phyloP scores from a whole-genome alignment of 2,888 invertebrate species.

The Ephialtes manifestator region DNA sequence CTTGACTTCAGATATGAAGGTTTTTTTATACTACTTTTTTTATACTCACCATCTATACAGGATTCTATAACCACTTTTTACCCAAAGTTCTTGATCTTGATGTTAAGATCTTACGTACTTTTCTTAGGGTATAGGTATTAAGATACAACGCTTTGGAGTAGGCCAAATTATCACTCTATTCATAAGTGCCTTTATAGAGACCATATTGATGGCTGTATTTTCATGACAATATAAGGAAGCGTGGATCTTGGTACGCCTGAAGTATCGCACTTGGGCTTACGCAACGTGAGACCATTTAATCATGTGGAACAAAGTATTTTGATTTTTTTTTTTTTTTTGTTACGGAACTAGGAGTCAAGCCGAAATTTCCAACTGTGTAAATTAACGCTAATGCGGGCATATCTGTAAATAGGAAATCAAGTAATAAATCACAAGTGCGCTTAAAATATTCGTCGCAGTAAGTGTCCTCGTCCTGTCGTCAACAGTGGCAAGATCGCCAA shows the following conservation, averaged over 20 bases:
- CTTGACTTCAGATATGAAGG: neutral
- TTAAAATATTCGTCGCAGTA: slow-evolving; percentile 32
- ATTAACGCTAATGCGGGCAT: neutral
- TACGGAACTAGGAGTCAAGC: neutral
- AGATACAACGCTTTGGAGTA: slow-evolving; percentile 5
- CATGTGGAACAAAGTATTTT: slow-evolving; percentile 5
- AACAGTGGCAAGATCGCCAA: slow-evolving; percentile 4
- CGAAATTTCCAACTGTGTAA: neutral
- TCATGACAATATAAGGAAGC: neutral
- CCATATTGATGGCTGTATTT: neutral
- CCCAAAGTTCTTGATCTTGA: slow-evolving; percentile 12
- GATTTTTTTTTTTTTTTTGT: slow-evolving; percentile 3
- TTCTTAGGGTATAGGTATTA: slow-evolving; percentile 7
- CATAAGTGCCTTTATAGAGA: slow-evolving; percentile 41
- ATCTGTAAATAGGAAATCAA: slow-evolving; percentile 30
- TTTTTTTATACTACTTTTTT: neutral
- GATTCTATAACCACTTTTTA: neutral
- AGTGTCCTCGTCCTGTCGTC: slow-evolving; percentile 41
- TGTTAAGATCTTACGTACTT: slow-evolving; percentile 21
- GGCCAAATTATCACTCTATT: slow-evolving; percentile 22
- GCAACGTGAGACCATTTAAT: slow-evolving; percentile 9
- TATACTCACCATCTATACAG: neutral
- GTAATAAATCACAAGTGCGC: slow-evolving; percentile 45
- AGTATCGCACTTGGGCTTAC: neutral
- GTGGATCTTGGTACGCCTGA: neutral